Percentiles rank a stretch among this genome's conserved stretches.
Evolutionary conservation across 2,797 vertebrate genomes (phyloP).

Genomic region (Pangasius larnaudii): DNA sequence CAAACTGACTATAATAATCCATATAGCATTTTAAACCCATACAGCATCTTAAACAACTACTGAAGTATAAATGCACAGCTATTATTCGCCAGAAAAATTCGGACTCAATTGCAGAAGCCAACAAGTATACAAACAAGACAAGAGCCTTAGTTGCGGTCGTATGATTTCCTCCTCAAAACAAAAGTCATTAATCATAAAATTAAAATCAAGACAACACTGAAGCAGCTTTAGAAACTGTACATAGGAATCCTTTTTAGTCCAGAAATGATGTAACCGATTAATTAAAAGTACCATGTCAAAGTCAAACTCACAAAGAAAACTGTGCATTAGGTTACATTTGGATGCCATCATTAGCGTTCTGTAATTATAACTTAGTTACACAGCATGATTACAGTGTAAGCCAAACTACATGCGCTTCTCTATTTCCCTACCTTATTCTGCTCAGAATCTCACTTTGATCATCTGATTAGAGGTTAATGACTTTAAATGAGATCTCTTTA

Average conservation of each 20-base stretch:
- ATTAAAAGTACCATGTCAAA: slow-evolving; percentile 16
- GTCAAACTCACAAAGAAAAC: background rate
- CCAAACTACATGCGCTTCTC: background rate
- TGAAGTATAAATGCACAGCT: background rate
- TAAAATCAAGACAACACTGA: background rate
- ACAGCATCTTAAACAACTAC: background rate
- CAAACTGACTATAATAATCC: background rate
- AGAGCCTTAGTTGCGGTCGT: background rate
- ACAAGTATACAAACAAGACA: background rate
- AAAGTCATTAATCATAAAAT: background rate
- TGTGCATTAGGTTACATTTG: background rate
- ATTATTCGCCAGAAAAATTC: background rate
- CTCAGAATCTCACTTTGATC: slow-evolving; percentile 32
- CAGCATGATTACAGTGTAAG: slow-evolving; percentile 30
- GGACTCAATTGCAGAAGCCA: background rate
- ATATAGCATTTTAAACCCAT: background rate
- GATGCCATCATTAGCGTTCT: slow-evolving; percentile 22
- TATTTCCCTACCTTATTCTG: slow-evolving; percentile 5
- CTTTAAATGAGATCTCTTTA: background rate
- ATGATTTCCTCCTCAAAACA: background rate
- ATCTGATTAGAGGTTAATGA: slow-evolving; percentile 50
- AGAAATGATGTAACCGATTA: slow-evolving; percentile 20
- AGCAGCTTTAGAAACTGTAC: background rate
- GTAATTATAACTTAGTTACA: slow-evolving; percentile 38
- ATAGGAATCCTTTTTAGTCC: background rate